These are phyloP conservation scores for Macquaria ambigua DNA, from an alignment of 2,113 vertebrate genomes.

Conservation along the genomic window DNA sequence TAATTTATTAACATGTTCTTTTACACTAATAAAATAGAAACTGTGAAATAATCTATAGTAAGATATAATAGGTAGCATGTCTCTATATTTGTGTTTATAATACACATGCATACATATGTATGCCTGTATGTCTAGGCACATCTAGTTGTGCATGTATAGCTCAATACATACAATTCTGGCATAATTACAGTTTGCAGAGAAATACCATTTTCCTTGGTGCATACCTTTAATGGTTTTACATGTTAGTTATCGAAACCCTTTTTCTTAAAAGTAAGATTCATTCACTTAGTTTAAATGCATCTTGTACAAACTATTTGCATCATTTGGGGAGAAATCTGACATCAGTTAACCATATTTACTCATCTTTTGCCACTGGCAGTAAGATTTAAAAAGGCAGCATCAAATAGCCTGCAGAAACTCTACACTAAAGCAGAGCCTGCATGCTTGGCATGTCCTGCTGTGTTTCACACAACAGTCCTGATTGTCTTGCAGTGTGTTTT, in stretches of 20 bases:
- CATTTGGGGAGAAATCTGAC: background rate
- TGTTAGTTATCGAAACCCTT: background rate
- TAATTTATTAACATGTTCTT: background rate
- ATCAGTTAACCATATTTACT: background rate
- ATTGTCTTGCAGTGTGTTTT: constrained; percentile 34
- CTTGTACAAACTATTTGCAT: background rate
- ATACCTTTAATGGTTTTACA: background rate
- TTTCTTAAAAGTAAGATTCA: background rate
- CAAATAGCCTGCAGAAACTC: constrained; percentile 22
- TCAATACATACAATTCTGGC: background rate
- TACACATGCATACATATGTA: background rate
- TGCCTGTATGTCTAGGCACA: background rate
- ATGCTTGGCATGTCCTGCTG: constrained; percentile 54
- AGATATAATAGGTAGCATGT: background rate
- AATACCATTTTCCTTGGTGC: background rate
- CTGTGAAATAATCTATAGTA: background rate
- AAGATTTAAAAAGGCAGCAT: constrained; percentile 20
- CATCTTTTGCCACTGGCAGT: background rate
- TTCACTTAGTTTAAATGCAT: background rate
- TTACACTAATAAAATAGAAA: background rate
- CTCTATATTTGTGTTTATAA: background rate
- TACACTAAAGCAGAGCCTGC: constrained; percentile 37
- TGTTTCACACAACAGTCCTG: constrained; percentile 16
- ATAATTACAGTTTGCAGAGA: background rate
- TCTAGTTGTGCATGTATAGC: background rate